phyloP scores from a whole-genome alignment of 2,797 vertebrate genomes.

The Danio aesculapii region DNA sequence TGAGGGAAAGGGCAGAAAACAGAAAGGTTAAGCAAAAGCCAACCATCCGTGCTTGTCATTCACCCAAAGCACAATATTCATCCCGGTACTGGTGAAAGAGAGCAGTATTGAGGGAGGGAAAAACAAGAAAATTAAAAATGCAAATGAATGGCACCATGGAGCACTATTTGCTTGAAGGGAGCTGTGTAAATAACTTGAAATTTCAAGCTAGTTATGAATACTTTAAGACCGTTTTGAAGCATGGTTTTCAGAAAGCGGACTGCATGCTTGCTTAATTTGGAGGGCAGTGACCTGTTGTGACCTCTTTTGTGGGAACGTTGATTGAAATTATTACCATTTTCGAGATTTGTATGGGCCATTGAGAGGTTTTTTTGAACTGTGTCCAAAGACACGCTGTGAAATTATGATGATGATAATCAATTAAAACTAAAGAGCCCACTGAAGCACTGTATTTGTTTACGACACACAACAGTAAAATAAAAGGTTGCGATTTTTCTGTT shows the following conservation, averaged over 20 bases:
- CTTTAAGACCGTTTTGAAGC: background rate
- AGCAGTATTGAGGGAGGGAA: background rate
- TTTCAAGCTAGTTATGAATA: background rate
- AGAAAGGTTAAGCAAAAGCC: slow-evolving; percentile 37
- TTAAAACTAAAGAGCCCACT: slow-evolving; percentile 19
- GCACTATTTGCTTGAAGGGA: background rate
- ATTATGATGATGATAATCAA: slow-evolving; percentile 19
- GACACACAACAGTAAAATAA: background rate
- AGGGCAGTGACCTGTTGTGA: background rate
- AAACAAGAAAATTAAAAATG: slow-evolving; percentile 8
- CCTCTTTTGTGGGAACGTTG: background rate
- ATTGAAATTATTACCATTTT: slow-evolving; percentile 10
- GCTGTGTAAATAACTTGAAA: background rate
- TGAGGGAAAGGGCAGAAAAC: slow-evolving; percentile 10
- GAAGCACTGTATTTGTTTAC: background rate
- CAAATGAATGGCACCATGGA: background rate
- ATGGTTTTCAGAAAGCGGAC: background rate
- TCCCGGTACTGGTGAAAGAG: slow-evolving; percentile 19
- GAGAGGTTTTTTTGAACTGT: background rate
- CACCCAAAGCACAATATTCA: slow-evolving; percentile 3
- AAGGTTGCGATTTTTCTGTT: background rate
- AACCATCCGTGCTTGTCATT: slow-evolving; percentile 23
- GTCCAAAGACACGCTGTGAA: slow-evolving; percentile 16
- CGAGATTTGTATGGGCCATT: slow-evolving; percentile 8
- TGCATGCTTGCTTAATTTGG: slow-evolving; percentile 6